Base-by-base conservation (phyloP, 2,113 vertebrate species). In the Alligator sinensis region DNA sequence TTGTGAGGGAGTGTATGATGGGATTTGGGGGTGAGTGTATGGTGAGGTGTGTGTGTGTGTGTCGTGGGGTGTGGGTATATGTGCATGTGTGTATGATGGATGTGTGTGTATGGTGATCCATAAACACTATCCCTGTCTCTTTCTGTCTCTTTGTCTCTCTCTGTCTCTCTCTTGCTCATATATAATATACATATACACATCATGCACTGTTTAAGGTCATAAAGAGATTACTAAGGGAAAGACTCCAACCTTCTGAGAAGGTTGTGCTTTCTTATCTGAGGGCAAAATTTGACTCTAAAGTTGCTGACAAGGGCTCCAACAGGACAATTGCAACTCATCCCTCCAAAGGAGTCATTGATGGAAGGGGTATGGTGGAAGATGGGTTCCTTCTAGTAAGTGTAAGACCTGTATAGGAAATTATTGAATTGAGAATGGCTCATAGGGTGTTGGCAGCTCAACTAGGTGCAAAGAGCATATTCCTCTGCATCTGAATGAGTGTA, bases 231-330 rank as follows among this genome's bases (percentile, higher is more conserved):
- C 47, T 47, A 34, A 66, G 19, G 4, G 38, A n/a, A 13, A 17
- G 87, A 19, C 4, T 57, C 0, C 0, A 22, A 4, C 47, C 47
- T 34, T 83, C 9, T 13, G 18, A 9, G 2, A 0, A 1, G 6
- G 4, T 2, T 28, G 1, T 30, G 28, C 27, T 47, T 74, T 21
- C 15, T 75, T 47, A 28, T 1, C 54, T 47, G 19, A 13, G 11
- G 61, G 12, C 15, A 86, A 82, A 57, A 12, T 30, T 14, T 55
- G 14, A 1, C 21, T 90, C 58, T 62, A 61, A n/a, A 66, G 3
- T 11, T 88, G 90, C 25, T 18, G 21, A 12, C 14, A 11, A 58
- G 34, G 61, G 1, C 17, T 87, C 24, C 17, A 3, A 12, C 11
- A 28, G 5, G 14, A 30, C 0, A 2, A 79, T 9, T 47, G 30